Percentiles rank a stretch among this genome's conserved stretches.
phyloP scores from a whole-genome alignment of 2,797 vertebrate species.

The Mus spretus region DNA sequence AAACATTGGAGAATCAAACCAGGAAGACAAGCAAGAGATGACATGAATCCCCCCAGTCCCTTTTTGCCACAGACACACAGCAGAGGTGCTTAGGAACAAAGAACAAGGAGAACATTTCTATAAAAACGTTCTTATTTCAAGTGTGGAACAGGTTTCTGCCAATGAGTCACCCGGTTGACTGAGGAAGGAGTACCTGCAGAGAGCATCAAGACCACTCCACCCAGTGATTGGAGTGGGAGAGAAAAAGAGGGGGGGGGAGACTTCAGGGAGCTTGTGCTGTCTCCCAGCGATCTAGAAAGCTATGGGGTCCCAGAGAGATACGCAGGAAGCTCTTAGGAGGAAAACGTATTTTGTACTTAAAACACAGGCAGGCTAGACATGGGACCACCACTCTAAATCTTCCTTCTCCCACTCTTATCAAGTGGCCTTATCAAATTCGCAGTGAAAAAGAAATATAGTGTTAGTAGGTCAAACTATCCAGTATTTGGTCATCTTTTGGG shows the following conservation, averaged over 20 bases:
- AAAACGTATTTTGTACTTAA: not conserved
- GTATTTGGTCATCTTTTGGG: not conserved
- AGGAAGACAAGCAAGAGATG: not conserved
- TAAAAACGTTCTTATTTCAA: constrained; percentile 65
- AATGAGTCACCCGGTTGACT: constrained; percentile 18
- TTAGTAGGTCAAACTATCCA: not conserved
- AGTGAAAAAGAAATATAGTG: not conserved
- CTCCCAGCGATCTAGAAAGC: not conserved
- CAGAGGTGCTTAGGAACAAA: constrained; percentile 18
- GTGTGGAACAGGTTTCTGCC: constrained; percentile 24
- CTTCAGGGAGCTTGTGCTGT: not conserved
- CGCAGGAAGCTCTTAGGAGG: accelerated
- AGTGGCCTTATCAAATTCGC: not conserved
- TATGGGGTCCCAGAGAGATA: not conserved
- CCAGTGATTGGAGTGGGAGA: not conserved
- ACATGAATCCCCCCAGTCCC: not conserved
- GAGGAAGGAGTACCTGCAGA: constrained; percentile 38
- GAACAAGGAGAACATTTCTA: constrained; percentile 34
- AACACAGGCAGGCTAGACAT: not conserved
- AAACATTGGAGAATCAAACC: not conserved
- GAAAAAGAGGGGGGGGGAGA: not conserved
- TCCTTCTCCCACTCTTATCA: not conserved
- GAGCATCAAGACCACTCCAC: constrained; percentile 2
- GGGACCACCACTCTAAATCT: not conserved
- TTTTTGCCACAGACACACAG: constrained; percentile 1